These are phyloP conservation scores for Lithophane leautieri DNA, from an alignment of 2,888 invertebrate genomes.

Conservation along the genomic window DNA sequence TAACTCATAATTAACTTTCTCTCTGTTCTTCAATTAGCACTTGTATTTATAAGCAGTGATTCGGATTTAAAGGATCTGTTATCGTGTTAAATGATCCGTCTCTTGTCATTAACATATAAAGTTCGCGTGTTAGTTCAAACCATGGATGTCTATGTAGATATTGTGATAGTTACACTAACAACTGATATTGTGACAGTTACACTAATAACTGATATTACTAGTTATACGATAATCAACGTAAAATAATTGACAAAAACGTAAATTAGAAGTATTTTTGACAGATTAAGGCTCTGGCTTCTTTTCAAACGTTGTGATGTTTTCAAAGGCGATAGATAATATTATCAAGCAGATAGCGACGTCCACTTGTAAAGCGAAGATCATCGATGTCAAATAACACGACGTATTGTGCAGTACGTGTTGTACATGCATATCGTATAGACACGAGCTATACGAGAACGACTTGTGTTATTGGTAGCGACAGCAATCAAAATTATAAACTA, in stretches of 20 bases:
- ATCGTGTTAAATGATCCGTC: background rate
- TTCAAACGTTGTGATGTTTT: background rate
- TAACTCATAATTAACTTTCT: conserved; percentile 25
- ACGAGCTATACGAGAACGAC: background rate
- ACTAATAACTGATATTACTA: background rate
- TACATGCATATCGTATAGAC: too few relatives aligned
- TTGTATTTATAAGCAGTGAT: conserved; percentile 41
- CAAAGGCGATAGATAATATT: background rate
- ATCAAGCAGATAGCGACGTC: background rate
- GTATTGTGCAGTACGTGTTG: too few relatives aligned
- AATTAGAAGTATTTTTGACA: background rate
- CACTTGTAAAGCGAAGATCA: conserved; percentile 7
- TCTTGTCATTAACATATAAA: conserved; percentile 24
- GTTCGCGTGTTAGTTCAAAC: conserved; percentile 3
- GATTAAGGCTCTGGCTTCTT: too few relatives aligned
- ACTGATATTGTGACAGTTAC: background rate
- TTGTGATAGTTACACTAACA: conserved; percentile 11
- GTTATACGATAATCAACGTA: background rate
- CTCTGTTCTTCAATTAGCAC: conserved; percentile 39
- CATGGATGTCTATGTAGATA: background rate
- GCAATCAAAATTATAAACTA: background rate
- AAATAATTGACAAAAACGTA: background rate
- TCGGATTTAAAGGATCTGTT: conserved; percentile 2
- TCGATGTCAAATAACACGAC: background rate
- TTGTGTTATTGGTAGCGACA: background rate